These are phyloP conservation scores for Empidonax alnorum DNA, from an alignment of 2,113 vertebrate species.

Conservation along the genomic window DNA sequence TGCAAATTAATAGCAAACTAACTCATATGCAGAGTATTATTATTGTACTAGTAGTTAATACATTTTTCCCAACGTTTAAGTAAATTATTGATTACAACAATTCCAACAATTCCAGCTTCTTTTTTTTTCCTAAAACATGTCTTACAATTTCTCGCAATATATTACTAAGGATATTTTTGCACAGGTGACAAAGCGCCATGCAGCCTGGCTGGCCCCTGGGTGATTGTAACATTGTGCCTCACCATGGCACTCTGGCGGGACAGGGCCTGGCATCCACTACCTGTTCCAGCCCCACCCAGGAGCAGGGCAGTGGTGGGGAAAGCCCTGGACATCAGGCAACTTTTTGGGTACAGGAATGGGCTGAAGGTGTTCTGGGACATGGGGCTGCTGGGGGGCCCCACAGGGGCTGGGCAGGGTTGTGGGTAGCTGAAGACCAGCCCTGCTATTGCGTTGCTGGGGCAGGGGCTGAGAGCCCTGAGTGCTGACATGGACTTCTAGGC, in stretches of 20 bases:
- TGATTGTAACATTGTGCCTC: accelerated
- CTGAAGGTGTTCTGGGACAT: background rate
- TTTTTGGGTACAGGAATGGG: background rate
- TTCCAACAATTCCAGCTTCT: background rate
- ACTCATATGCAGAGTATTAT: background rate
- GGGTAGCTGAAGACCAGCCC: background rate
- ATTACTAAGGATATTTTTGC: background rate
- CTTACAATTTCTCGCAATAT: background rate
- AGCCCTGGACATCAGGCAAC: accelerated
- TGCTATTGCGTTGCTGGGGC: accelerated
- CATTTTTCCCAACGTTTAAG: background rate
- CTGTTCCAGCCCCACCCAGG: too few relatives aligned
- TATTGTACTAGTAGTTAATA: background rate
- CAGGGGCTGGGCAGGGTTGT: background rate
- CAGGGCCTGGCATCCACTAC: too few relatives aligned
- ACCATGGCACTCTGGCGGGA: accelerated
- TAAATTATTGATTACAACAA: background rate
- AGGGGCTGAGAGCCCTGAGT: accelerated
- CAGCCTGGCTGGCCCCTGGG: background rate
- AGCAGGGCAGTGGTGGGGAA: accelerated
- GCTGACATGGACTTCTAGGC: background rate
- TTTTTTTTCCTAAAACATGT: background rate
- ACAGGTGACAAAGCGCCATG: too few relatives aligned
- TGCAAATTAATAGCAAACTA: background rate
- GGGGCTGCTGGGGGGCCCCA: accelerated